Base-by-base conservation (phyloP, 2,888 invertebrate species). In the Cryptus viduatorius region DNA sequence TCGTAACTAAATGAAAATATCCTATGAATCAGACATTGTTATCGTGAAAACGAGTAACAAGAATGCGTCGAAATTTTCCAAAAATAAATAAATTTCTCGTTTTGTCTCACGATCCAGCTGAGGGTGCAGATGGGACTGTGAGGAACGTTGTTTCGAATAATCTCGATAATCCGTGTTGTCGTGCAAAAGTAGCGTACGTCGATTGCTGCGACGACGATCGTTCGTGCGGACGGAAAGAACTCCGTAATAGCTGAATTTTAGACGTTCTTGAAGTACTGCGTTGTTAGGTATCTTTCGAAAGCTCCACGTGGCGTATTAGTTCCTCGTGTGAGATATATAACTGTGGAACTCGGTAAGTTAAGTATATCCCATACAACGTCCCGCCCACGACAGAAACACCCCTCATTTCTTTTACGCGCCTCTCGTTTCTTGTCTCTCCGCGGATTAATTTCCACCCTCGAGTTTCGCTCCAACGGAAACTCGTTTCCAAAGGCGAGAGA, bases 101-200 rank as follows among this genome's bases (percentile, higher is more conserved):
- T 72, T 42, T 42, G 59, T 72, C 24, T 31, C 24, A 12, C 4
- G 8, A 16, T 44, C 8, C 24, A n/a, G 19, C 29, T 14, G 24
- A 8, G n/a, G 2, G 29, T 7, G 37, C 37, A 10, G 56, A 1
- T 0, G 24, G 44, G 42, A 44, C 19, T 24, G 56, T 29, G 29
- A 14, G 61, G 29, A 24, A n/a, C 7, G 37, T 80, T 56, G 64
- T 42, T 72, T 84, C 83, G 77, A 37, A 73, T 90, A 90, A 90
- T 90, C 90, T 87, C 86, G 82, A 80, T 90, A 90, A 90, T 90
- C 90, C 90, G 80, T 29, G 71, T 81, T 67, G 77, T 82, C 61
- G 73, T 80, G 86, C 59, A 71, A 90, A 90, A 86, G 85, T 73
- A 84, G 83, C 88, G 88, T 89, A 86, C 84, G 59, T 65, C 50